Base-by-base conservation (phyloP, 2,113 vertebrate genomes). In the Ornithorhynchus anatinus region DNA sequence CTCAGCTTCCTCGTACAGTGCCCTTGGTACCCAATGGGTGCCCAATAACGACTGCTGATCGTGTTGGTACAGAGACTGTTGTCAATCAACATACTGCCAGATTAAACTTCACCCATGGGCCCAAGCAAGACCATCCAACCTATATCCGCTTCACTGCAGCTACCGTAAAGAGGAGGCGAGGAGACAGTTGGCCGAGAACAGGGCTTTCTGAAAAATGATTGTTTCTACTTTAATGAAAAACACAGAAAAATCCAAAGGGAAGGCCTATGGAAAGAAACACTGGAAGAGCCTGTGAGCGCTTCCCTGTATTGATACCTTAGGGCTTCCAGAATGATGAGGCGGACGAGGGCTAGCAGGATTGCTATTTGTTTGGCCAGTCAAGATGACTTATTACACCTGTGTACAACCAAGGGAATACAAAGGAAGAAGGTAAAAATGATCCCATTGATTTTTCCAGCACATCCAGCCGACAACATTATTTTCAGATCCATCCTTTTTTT, bases 401-500 rank as follows among this genome's bases (percentile, higher is more conserved):
- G 48, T 36, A 50, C 12, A 58, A 65, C 78, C 77, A 72, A 65
- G 59, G 79, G 77, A n/a, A 61, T 70, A 22, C 80, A 80, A 87
- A 63, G 48, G 75, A 83, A 59, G 70, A 84, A 86, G 88, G 85
- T 81, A 80, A 89, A 90, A 90, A 90, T 89, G 79, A 74, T 70
- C 82, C 58, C 80, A 91, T 91, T 60, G 89, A 89, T 91, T 91
- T 91, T 90, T 81, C 80, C 65, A 50, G 68, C 79, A 69, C 56
- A 64, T 82, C 85, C 85, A 91, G 84, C 84, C 86, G 88, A 86
- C 72, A 61, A 43, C 72, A 73, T 85, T 85, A 84, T 81, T 90
- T 87, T 85, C 79, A 92, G 77, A 83, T 59, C 72, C 79, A 81
- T 85, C 86, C 79, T 79, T 89, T 89, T 80, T 79, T 89, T 89